These are phyloP conservation scores for Oreohelix idahoensis DNA, from an alignment of 1,140 invertebrate genomes.

Conservation along the genomic window DNA sequence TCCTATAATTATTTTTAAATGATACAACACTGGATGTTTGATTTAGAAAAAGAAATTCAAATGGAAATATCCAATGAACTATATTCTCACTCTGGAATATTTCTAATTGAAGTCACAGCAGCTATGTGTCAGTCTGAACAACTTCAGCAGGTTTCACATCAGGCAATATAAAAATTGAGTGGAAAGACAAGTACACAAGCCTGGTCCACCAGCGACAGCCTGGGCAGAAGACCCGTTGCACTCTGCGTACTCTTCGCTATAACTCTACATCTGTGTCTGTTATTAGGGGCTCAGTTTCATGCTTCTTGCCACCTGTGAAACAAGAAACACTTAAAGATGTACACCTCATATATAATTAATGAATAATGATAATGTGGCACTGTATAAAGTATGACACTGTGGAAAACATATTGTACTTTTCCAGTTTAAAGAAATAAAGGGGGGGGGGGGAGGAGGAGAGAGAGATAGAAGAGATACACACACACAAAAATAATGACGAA, in stretches of 20 bases:
- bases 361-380: too few relatives aligned
- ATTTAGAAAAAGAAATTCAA: too few relatives aligned
- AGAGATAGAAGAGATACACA: too few relatives aligned
- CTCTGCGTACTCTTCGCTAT: slow-evolving; percentile 39
- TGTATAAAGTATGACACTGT: too few relatives aligned
- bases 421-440: too few relatives aligned
- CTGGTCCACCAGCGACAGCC: background rate
- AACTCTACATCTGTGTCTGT: slow-evolving; percentile 50
- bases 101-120: background rate
- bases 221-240: background rate
- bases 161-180: background rate
- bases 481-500: too few relatives aligned
- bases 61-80: too few relatives aligned
- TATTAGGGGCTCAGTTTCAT: slow-evolving; percentile 55
- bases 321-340: slow-evolving; percentile 26
- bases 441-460: too few relatives aligned
- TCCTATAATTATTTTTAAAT: too few relatives aligned
- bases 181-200: background rate
- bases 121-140: background rate
- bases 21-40: too few relatives aligned
- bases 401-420: too few relatives aligned
- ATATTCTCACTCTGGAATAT: background rate
- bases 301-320: slow-evolving; percentile 49
- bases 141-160: background rate
- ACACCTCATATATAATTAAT: background rate